Evolutionary conservation across 2,797 vertebrate genomes (phyloP).

Genomic region (Thalassophryne amazonica): DNA sequence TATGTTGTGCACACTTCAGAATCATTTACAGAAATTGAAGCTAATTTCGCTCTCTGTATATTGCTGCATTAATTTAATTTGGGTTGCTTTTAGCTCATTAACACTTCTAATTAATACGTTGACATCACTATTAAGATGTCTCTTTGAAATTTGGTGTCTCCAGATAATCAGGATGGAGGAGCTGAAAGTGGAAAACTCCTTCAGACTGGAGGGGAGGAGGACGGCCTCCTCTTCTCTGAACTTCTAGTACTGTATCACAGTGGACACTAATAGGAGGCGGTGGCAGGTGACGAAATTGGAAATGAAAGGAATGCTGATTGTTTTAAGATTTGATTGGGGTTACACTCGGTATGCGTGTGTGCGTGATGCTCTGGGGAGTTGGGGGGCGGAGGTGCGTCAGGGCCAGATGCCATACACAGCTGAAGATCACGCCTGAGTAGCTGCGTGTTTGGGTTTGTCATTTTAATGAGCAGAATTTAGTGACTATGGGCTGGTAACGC

Average conservation of each 20-base stretch:
- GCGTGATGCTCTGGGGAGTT: constrained; percentile 51
- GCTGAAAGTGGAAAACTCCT: constrained; percentile 82
- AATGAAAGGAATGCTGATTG: constrained; percentile 83
- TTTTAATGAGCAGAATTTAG: constrained; percentile 87
- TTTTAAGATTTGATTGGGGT: constrained; percentile 79
- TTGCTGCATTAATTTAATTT: constrained; percentile 99
- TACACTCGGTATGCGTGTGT: constrained; percentile 16
- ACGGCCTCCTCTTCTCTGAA: constrained; percentile 65
- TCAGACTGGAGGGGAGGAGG: constrained; percentile 58
- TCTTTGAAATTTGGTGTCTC: constrained; percentile 99
- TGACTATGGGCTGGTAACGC: constrained; percentile 78
- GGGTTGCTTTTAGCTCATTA: constrained; percentile 99
- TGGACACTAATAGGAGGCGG: constrained; percentile 78
- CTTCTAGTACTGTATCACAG: constrained; percentile 71
- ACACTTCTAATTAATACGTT: constrained; percentile 99
- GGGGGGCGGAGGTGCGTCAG: constrained; percentile 70
- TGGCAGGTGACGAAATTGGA: constrained; percentile 82
- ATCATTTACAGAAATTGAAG: constrained; percentile 99
- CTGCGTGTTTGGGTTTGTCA: constrained; percentile 83
- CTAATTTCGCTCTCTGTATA: constrained; percentile 99
- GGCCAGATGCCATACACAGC: constrained; percentile 85
- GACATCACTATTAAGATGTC: constrained; percentile 99
- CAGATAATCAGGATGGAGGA: constrained; percentile 99
- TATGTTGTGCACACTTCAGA: constrained; percentile 99
- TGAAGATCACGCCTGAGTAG: constrained; percentile 82